Base-by-base conservation (phyloP, 1,140 invertebrate species). In the Drosophila lini region DNA sequence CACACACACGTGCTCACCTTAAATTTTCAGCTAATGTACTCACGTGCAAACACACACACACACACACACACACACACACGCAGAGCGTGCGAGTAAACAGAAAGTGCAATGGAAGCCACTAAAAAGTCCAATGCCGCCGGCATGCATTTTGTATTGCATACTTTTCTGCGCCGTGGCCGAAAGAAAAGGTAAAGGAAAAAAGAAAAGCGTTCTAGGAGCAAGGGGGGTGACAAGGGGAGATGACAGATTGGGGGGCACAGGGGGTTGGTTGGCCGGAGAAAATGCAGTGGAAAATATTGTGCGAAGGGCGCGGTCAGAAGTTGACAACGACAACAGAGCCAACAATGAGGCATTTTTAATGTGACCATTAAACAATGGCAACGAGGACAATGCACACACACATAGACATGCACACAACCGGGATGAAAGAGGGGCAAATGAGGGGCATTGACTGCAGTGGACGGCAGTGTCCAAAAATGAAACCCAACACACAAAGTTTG, bases 321-420 rank as follows among this genome's bases (percentile, higher is more conserved):
- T 64, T 83, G 68, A 78, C 76, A 73, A 63, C 67, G 76, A 65
- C 58, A 52, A 68, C 50, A 71, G 59, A 68, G 59, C 64, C 82
- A 75, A 82, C 83, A 81, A 82, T 88, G 76, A 81, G 76, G 79
- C 83, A 79, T 86, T 88, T 86, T 86, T 86, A 83, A 88, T 88
- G 80, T 88, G 73, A 74, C 76, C 83, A 88, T 88, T 88, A 88
- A 88, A 88, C 83, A 88, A 88, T 80, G 73, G 79, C 83, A 82
- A 82, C 74, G 73, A 77, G 83, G 83, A 88, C 83, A 88, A 88
- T 70, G 73, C 67, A 78, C 70, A 74, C 67, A 76, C 34, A 71
- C 13, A 44, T n/a, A 68, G 41, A 61, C 58, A 78, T 67, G 62
- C 65, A 78, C 28, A 74, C 13, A 48, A 16, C 58, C 67, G 70